Evolutionary conservation across 2,888 invertebrate species (phyloP).

Genomic region (Polydrusus cervinus): DNA sequence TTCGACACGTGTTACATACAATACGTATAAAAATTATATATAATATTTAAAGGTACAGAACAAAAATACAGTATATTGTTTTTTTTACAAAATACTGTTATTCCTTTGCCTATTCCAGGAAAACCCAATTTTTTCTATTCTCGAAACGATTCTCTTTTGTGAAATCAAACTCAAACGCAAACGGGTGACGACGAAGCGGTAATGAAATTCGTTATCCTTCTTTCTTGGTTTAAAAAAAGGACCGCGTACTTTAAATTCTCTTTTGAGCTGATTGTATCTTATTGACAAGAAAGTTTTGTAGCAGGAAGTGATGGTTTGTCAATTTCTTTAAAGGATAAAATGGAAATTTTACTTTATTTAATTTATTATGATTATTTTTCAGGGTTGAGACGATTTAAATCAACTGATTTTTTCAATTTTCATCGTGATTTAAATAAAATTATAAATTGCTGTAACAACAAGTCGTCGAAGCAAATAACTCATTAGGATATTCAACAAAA

Average conservation of each 20-base stretch:
- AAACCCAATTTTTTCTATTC: slow-evolving; percentile 35
- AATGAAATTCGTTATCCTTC: slow-evolving; percentile 46
- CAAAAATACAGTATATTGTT: background rate
- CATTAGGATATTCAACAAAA: no score
- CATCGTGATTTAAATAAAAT: no score
- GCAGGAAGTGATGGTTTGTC: background rate
- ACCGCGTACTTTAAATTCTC: slow-evolving; percentile 43
- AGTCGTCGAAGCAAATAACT: no score
- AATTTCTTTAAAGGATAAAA: no score
- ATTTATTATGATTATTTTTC: no score
- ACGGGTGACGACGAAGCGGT: slow-evolving; percentile 39
- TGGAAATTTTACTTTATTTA: no score
- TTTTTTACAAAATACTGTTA: background rate
- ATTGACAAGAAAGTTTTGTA: slow-evolving; percentile 39
- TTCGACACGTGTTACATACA: no score
- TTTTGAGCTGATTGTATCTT: slow-evolving; percentile 40
- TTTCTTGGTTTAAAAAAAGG: slow-evolving; percentile 28
- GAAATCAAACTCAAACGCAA: slow-evolving; percentile 52
- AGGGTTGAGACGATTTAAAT: no score
- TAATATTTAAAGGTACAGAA: background rate
- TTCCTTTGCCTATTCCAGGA: slow-evolving; percentile 16
- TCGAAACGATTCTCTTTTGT: slow-evolving; percentile 37
- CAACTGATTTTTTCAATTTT: no score
- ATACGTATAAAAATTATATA: no score
- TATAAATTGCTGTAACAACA: no score